A percentile compares a stretch with the other conserved stretches of the same genome.
Conservation (phyloP, 2,888 invertebrate species). For the Hemicrepidius hirtus region DNA sequence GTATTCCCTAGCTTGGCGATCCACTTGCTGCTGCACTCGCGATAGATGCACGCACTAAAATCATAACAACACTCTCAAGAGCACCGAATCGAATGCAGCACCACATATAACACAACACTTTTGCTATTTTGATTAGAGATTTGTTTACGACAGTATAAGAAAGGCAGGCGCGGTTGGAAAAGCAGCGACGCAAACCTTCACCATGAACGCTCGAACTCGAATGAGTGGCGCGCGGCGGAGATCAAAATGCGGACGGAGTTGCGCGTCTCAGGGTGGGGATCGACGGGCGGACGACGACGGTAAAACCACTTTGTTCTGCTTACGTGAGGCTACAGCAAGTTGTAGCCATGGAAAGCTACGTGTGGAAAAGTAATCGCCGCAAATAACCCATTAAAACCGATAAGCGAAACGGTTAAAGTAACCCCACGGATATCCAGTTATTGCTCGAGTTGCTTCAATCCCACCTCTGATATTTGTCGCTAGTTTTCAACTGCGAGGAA, state of each 20-base stretch:
- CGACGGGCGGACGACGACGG: slow-evolving; percentile 58
- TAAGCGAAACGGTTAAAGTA: slow-evolving; percentile 25
- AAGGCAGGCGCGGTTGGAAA: slow-evolving; percentile 56
- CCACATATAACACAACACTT: slow-evolving; percentile 35
- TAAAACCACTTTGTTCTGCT: slow-evolving; percentile 57
- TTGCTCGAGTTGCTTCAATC: not conserved
- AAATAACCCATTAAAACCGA: slow-evolving; percentile 26
- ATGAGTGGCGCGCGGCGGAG: slow-evolving; percentile 65
- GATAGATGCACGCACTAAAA: slow-evolving; percentile 30
- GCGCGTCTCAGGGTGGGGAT: slow-evolving; percentile 59
- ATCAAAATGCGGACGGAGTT: slow-evolving; percentile 59
- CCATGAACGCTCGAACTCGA: slow-evolving; percentile 60
- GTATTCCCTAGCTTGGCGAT: slow-evolving; percentile 48
- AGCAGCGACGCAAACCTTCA: slow-evolving; percentile 46
- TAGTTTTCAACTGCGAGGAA: no score
- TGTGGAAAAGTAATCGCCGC: slow-evolving; percentile 33
- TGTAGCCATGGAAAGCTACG: slow-evolving; percentile 33
- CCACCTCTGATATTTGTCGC: not conserved
- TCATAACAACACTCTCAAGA: slow-evolving; percentile 12
- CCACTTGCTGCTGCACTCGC: slow-evolving; percentile 51
- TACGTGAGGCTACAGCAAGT: slow-evolving; percentile 39
- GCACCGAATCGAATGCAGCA: slow-evolving; percentile 2
- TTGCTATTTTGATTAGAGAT: slow-evolving; percentile 32
- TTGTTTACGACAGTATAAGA: slow-evolving; percentile 49
- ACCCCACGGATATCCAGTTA: slow-evolving; percentile 9